Percentiles rank a stretch among this genome's conserved stretches.
phyloP scores from a whole-genome alignment of 2,113 vertebrate species.

The Ctenomys sociabilis region DNA sequence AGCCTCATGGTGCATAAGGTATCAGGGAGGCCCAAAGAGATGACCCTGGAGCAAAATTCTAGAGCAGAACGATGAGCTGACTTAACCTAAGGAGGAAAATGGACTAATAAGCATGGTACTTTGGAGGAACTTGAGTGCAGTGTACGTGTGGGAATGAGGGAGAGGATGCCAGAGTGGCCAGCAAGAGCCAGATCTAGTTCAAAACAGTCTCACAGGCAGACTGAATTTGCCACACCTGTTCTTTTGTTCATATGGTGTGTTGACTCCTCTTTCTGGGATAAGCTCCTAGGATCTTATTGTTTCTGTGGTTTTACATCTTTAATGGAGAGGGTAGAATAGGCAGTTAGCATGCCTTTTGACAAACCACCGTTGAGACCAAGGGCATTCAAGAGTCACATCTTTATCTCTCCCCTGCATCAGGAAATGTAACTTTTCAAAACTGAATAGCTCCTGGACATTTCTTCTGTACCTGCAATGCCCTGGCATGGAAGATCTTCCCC shows the following conservation, averaged over 20 bases:
- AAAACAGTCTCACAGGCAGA: neutral
- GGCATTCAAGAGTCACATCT: neutral
- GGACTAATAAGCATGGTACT: neutral
- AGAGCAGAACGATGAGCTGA: neutral
- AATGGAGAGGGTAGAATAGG: neutral
- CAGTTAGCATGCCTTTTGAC: neutral
- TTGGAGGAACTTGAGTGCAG: neutral
- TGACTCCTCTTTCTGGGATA: neutral
- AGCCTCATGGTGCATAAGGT: neutral
- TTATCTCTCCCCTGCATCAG: neutral
- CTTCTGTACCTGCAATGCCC: neutral
- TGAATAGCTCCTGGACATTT: neutral
- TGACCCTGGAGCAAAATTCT: neutral
- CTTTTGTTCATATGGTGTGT: neutral
- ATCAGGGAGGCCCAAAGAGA: neutral
- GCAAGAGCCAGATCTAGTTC: neutral
- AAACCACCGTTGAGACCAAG: neutral
- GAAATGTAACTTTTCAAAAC: neutral
- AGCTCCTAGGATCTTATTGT: neutral
- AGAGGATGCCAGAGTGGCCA: neutral
- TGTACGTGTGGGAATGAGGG: accelerated
- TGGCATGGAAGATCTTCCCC: neutral
- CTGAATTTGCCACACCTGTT: neutral
- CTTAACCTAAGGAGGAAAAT: neutral
- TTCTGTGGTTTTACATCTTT: neutral